phyloP scores from a whole-genome alignment of 2,888 invertebrate species.

The Euzetes globulus region DNA sequence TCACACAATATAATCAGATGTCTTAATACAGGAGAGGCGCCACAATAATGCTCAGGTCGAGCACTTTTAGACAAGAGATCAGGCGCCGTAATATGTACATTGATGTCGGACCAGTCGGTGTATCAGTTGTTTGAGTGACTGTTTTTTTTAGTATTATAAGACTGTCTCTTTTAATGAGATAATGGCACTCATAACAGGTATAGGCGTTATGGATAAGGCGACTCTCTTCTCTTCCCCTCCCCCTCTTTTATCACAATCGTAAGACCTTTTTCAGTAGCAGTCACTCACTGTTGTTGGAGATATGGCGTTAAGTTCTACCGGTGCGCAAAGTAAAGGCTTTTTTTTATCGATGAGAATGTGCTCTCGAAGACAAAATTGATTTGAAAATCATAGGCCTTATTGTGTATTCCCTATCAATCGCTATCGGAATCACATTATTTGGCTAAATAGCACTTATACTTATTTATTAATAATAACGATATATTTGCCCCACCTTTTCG shows the following conservation, averaged over 20 bases:
- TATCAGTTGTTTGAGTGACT: background rate
- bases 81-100: conserved; percentile 19
- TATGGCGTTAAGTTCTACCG: conserved; percentile 7
- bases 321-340: background rate
- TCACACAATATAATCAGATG: conserved; percentile 17
- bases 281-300: conserved; percentile 16
- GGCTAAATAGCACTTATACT: background rate
- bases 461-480: background rate
- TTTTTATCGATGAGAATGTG: background rate
- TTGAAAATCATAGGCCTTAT: background rate
- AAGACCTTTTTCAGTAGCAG: conserved; percentile 13
- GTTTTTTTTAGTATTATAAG: background rate
- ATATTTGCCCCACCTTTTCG: conserved; percentile 8
- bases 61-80: conserved; percentile 11
- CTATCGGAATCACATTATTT: background rate
- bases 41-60: conserved; percentile 20
- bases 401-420: background rate
- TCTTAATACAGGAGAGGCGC: conserved; percentile 12
- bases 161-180: conserved; percentile 13
- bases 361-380: background rate
- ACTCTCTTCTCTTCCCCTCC: background rate
- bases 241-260: background rate
- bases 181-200: conserved; percentile 14
- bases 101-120: background rate
- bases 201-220: conserved; percentile 7